Percentiles rank a stretch among this genome's conserved stretches.
Conservation (phyloP, 1,140 invertebrate genomes). For the Bemisia tabaci region DNA sequence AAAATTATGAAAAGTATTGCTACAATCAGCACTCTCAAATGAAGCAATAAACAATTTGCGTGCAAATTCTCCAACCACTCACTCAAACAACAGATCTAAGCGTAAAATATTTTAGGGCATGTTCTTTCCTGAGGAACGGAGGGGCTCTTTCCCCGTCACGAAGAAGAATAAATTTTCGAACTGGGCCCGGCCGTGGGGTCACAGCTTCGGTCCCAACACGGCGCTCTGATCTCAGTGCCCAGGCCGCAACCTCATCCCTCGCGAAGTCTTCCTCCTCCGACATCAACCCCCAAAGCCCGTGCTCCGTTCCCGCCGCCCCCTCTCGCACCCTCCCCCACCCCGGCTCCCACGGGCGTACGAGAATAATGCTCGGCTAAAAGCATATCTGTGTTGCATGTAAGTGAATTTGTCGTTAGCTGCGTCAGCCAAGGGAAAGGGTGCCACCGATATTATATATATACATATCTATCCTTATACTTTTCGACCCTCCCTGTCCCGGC, state of each 20-base stretch:
- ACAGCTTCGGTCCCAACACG: neutral
- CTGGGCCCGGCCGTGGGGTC: neutral
- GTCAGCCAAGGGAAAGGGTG: neutral
- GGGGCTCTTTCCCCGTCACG: too few species aligned
- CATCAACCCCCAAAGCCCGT: neutral
- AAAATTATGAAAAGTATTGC: too few species aligned
- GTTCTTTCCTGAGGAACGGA: too few species aligned
- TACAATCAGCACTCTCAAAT: too few species aligned
- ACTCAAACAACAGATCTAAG: too few species aligned
- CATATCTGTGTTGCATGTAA: slow-evolving; percentile 28
- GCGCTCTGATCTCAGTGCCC: too few species aligned
- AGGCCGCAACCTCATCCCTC: neutral
- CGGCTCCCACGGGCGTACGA: slow-evolving; percentile 13
- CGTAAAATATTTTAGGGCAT: too few species aligned
- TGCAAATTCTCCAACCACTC: too few species aligned
- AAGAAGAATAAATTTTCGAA: neutral
- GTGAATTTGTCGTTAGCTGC: slow-evolving; percentile 22
- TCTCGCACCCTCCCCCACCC: neutral
- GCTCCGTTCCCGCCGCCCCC: neutral
- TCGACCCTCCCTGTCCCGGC: neutral
- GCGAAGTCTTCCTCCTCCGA: neutral
- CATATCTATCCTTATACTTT: neutral
- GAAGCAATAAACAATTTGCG: too few species aligned
- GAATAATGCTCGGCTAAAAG: slow-evolving; percentile 24
- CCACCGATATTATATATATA: neutral